These are phyloP conservation scores for Rhopalosiphum padi DNA, from an alignment of 1,140 invertebrate species.

Conservation along the genomic window DNA sequence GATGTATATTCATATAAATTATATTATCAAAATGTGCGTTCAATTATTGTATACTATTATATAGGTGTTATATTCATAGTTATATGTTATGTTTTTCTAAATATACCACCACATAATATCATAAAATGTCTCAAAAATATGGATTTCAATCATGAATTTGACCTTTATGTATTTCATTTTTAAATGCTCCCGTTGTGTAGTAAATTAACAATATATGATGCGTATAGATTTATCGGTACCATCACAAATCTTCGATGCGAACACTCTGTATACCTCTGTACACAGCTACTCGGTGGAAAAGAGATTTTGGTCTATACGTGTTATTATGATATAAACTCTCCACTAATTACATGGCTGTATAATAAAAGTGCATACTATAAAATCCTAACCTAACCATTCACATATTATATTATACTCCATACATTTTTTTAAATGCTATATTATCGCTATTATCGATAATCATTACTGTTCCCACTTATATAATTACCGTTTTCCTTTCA, in stretches of 20 bases:
- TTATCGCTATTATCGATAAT: not conserved
- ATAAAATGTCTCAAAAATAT: not conserved
- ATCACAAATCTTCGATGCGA: not conserved
- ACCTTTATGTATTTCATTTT: not conserved
- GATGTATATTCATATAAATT: not conserved
- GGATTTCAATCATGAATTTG: not conserved
- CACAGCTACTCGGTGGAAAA: not conserved
- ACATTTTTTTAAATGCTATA: not conserved
- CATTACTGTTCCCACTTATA: not conserved
- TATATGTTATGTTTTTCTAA: not conserved
- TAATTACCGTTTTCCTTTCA: conserved; percentile 6
- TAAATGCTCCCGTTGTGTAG: no score
- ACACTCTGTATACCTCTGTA: not conserved
- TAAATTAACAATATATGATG: not conserved
- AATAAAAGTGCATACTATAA: not conserved
- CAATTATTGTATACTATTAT: not conserved
- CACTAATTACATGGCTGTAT: not conserved
- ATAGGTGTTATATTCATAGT: not conserved
- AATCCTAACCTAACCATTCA: not conserved
- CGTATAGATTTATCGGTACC: not conserved
- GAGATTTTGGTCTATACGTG: not conserved
- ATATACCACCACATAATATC: not conserved
- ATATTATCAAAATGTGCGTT: not conserved
- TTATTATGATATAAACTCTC: not conserved
- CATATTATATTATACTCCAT: not conserved